phyloP scores from a whole-genome alignment of 2,113 vertebrate species.

The Syngnathus typhle region DNA sequence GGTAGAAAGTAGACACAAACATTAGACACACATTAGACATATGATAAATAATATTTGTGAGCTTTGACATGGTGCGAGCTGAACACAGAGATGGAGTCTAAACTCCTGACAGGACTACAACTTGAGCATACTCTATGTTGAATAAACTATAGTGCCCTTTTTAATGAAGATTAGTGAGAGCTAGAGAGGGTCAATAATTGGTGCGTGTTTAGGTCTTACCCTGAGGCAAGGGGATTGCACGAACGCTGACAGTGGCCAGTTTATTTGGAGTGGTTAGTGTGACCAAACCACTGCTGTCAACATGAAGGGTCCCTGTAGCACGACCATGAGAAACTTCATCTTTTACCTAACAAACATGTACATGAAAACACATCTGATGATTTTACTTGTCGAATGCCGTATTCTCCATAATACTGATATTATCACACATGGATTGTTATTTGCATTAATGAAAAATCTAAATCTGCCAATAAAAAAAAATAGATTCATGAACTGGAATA shows the following conservation, averaged over 20 bases:
- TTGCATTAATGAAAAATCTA: background rate
- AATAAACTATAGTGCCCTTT: background rate
- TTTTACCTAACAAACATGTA: conserved; percentile 57
- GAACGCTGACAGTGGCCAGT: conserved; percentile 78
- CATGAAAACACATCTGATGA: background rate
- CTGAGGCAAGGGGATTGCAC: conserved; percentile 82
- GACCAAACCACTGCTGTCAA: conserved; percentile 82
- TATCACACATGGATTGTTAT: background rate
- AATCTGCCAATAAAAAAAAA: background rate
- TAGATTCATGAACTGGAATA: background rate
- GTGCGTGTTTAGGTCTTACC: conserved; percentile 42
- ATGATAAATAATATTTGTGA: no score
- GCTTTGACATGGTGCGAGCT: no score
- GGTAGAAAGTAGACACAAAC: no score
- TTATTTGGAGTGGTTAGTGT: conserved; percentile 86
- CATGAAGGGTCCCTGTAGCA: conserved; percentile 77
- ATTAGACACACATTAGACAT: no score
- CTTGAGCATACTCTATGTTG: no score
- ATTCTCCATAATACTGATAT: background rate
- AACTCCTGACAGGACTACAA: no score
- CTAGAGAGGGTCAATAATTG: background rate
- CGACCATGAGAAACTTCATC: conserved; percentile 75
- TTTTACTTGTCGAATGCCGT: background rate
- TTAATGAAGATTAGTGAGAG: background rate
- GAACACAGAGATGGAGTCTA: no score